Evolutionary conservation across 2,113 vertebrate species (phyloP).

Genomic region (Catagonus wagneri): DNA sequence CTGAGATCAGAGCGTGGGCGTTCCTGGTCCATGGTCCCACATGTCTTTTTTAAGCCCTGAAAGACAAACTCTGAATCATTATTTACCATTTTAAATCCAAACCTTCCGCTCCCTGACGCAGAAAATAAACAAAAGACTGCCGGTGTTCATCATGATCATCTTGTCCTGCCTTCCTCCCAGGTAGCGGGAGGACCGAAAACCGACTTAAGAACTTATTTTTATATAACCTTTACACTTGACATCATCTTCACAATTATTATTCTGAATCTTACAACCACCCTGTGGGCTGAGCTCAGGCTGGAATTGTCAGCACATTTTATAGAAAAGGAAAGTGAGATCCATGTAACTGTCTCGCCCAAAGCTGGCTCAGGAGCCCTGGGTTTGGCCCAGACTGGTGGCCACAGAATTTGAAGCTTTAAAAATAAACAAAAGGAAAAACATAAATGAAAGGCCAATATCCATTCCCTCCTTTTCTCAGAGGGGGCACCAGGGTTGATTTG

Average conservation of each 20-base stretch:
- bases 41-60: constrained; percentile 95
- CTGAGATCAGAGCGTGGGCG: constrained; percentile 92
- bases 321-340: not conserved
- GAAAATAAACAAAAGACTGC: not conserved
- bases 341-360: not conserved
- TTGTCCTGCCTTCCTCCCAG: not conserved
- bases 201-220: constrained; percentile 19
- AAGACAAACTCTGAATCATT: constrained; percentile 2
- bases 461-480: not conserved
- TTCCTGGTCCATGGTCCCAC: constrained; percentile 93
- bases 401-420: constrained; percentile 40
- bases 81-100: constrained; percentile 40
- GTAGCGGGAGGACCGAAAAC: not conserved
- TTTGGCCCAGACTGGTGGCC: not conserved
- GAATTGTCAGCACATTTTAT: not conserved
- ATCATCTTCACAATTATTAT: not conserved
- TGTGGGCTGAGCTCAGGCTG: not conserved
- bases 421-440: constrained; percentile 7
- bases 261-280: not conserved
- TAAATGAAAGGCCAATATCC: not conserved
- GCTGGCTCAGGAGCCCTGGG: not conserved
- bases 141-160: not conserved
- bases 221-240: not conserved
- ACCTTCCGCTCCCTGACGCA: not conserved
- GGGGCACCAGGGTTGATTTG: not conserved